phyloP scores from a whole-genome alignment of 2,113 vertebrate genomes.

The Cinclus cinclus region DNA sequence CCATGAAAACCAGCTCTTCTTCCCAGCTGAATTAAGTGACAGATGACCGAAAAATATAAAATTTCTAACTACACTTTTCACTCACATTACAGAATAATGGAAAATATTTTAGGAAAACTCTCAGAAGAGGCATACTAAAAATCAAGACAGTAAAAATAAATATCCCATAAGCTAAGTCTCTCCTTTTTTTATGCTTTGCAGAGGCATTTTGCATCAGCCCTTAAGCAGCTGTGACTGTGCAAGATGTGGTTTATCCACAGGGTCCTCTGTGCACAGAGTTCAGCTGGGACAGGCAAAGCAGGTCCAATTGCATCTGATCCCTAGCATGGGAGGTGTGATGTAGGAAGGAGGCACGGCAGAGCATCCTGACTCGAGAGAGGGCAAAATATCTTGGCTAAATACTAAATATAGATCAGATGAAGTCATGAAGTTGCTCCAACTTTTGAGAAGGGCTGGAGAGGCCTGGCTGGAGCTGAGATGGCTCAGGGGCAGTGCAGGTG shows the following conservation, averaged over 20 bases:
- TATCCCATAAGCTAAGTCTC: neutral
- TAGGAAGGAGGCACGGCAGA: neutral
- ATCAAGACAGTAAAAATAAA: neutral
- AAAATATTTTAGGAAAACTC: neutral
- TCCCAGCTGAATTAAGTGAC: neutral
- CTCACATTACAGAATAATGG: neutral
- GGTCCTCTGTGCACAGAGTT: neutral
- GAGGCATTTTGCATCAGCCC: neutral
- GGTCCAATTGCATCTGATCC: neutral
- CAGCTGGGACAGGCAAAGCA: neutral
- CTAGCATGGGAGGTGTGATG: neutral
- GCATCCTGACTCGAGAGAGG: neutral
- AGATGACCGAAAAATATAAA: neutral
- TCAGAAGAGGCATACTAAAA: neutral
- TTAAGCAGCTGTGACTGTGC: neutral
- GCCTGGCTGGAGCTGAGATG: rapidly evolving
- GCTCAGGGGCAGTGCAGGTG: neutral
- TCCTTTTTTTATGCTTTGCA: neutral
- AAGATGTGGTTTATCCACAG: neutral
- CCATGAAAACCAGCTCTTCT: neutral
- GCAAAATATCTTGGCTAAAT: neutral
- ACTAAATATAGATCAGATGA: neutral
- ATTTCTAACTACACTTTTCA: neutral
- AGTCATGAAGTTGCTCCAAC: neutral
- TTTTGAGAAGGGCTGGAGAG: neutral